phyloP scores from a whole-genome alignment of 53 echinoderm and acorn worm genomes.

The Apostichopus leukothele region DNA sequence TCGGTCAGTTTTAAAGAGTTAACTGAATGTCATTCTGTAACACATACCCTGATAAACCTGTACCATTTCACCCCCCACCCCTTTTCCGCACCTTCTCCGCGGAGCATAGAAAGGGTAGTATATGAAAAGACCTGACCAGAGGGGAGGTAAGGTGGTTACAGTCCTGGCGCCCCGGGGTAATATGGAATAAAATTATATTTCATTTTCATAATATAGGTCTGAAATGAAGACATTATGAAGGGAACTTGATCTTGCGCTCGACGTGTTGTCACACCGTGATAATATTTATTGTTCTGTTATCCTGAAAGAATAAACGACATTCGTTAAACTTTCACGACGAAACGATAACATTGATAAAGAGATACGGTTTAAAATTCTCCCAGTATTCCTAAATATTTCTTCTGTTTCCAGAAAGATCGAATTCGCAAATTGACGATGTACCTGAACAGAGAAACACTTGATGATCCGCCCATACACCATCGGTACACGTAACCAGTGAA shows the following conservation, averaged over 20 bases:
- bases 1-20: background rate
- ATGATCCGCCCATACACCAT: background rate
- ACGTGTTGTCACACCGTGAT: too few species aligned
- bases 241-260: too few species aligned
- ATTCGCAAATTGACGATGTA: background rate
- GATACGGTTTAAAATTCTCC: background rate
- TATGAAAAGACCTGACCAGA: background rate
- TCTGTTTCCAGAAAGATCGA: background rate
- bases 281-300: too few species aligned
- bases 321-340: background rate
- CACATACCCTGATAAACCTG: background rate
- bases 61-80: too few species aligned
- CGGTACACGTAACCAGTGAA: background rate
- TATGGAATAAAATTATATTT: too few species aligned
- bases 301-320: background rate
- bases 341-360: background rate
- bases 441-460: background rate
- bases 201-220: too few species aligned
- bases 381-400: background rate
- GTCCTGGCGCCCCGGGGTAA: too few species aligned
- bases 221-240: too few species aligned
- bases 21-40: too few species aligned
- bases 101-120: background rate
- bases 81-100: too few species aligned
- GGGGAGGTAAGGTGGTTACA: too few species aligned